Conservation (phyloP, 2,888 invertebrate species). For the Autographa gamma region DNA sequence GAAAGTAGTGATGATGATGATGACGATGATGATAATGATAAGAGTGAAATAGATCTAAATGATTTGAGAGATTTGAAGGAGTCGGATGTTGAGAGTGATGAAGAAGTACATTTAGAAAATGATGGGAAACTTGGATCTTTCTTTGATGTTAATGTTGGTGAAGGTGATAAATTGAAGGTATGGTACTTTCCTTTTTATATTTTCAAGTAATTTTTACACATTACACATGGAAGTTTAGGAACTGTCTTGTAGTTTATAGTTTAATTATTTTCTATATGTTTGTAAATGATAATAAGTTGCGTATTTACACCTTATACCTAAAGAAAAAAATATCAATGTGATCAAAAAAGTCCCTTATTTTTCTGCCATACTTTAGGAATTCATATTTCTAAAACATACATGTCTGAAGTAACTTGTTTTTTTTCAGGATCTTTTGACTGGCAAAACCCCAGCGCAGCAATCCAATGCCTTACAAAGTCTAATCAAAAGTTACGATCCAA, state of each 20-base stretch:
- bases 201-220: too few species aligned
- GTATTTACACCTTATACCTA: too few species aligned
- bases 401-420: slow-evolving; percentile 5
- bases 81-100: slow-evolving; percentile 78
- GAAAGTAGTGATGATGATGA: slow-evolving; percentile 52
- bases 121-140: slow-evolving; percentile 71
- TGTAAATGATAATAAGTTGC: too few species aligned
- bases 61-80: slow-evolving; percentile 86
- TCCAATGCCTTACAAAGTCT: slow-evolving; percentile 93
- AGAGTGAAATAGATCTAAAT: slow-evolving; percentile 57
- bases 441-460: slow-evolving; percentile 91
- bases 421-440: slow-evolving; percentile 88
- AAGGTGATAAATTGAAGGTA: slow-evolving; percentile 81
- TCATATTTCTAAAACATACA: too few species aligned
- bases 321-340: too few species aligned
- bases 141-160: slow-evolving; percentile 74
- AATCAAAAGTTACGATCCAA: slow-evolving; percentile 96
- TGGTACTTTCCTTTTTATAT: slow-evolving; percentile 13
- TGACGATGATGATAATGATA: slow-evolving; percentile 51
- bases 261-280: too few species aligned
- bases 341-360: too few species aligned
- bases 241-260: too few species aligned
- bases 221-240: too few species aligned
- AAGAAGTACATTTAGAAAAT: slow-evolving; percentile 64
- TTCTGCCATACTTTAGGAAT: too few species aligned